A percentile compares a stretch with the other conserved stretches of the same genome.
phyloP scores from a whole-genome alignment of 2,888 invertebrate genomes.

The Antheraea assamensis region DNA sequence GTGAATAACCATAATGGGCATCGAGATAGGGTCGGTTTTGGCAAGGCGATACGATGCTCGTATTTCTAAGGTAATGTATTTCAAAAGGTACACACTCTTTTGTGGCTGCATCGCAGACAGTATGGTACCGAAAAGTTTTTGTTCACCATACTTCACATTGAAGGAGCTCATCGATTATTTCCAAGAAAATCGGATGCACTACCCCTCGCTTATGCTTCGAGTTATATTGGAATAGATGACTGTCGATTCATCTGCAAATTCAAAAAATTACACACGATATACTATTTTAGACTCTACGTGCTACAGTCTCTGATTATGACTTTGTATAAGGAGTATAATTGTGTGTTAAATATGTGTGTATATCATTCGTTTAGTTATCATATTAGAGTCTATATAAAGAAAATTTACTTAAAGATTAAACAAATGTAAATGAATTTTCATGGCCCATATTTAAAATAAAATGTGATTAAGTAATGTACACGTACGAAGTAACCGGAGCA shows the following conservation, averaged over 20 bases:
- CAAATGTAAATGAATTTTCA: too few relatives aligned
- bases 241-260: not conserved
- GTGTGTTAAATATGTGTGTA: too few relatives aligned
- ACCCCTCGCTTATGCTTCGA: conserved; percentile 13
- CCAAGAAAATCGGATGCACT: conserved; percentile 60
- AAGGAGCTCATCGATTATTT: conserved; percentile 60
- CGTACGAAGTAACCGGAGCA: too few relatives aligned
- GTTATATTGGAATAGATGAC: not conserved
- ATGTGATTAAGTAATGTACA: too few relatives aligned
- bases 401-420: too few relatives aligned
- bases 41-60: conserved; percentile 53
- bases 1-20: conserved; percentile 42
- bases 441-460: too few relatives aligned
- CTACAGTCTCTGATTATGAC: too few relatives aligned
- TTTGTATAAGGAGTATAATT: too few relatives aligned
- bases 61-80: conserved; percentile 71
- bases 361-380: too few relatives aligned
- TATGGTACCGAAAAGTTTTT: conserved; percentile 72
- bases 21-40: conserved; percentile 48
- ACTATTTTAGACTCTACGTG: too few relatives aligned
- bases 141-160: conserved; percentile 61
- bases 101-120: conserved; percentile 78
- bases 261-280: too few relatives aligned
- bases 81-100: conserved; percentile 67
- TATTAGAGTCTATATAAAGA: too few relatives aligned